Percentiles rank a stretch among this genome's conserved stretches.
Evolutionary conservation across 2,888 invertebrate genomes (phyloP).

Genomic region (Aphodius granarius): DNA sequence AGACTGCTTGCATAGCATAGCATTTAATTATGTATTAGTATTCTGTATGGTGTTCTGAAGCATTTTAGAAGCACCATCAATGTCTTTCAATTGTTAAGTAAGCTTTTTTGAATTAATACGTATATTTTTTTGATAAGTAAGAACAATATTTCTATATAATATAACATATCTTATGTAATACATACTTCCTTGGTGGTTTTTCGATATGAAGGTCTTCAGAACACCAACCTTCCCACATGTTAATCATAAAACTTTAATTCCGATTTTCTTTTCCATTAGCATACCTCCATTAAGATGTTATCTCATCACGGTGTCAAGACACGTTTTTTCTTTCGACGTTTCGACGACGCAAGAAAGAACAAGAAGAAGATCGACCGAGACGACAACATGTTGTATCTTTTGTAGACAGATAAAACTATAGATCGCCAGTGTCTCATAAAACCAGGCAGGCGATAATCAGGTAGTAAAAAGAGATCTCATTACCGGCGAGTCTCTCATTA

Average conservation of each 20-base stretch:
- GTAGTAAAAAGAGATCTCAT: constrained; percentile 11
- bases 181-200: not conserved
- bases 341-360: not conserved
- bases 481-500: constrained; percentile 6
- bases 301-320: not conserved
- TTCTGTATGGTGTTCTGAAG: too few species aligned
- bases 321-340: not conserved
- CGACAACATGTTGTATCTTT: not conserved
- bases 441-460: constrained; percentile 6
- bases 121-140: too few species aligned
- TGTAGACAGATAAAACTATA: not conserved
- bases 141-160: too few species aligned
- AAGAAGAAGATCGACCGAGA: not conserved
- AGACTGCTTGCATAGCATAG: too few species aligned
- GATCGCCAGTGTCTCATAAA: constrained; percentile 1
- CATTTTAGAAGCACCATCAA: too few species aligned
- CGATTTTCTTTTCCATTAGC: not conserved
- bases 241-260: not conserved
- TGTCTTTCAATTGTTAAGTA: too few species aligned
- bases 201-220: not conserved
- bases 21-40: too few species aligned
- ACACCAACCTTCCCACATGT: not conserved
- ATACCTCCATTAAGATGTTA: not conserved
- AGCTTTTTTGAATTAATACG: too few species aligned
- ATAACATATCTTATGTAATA: too few species aligned